These are phyloP conservation scores for Nothura maculosa DNA, from an alignment of 2,797 vertebrate genomes.

Conservation along the genomic window DNA sequence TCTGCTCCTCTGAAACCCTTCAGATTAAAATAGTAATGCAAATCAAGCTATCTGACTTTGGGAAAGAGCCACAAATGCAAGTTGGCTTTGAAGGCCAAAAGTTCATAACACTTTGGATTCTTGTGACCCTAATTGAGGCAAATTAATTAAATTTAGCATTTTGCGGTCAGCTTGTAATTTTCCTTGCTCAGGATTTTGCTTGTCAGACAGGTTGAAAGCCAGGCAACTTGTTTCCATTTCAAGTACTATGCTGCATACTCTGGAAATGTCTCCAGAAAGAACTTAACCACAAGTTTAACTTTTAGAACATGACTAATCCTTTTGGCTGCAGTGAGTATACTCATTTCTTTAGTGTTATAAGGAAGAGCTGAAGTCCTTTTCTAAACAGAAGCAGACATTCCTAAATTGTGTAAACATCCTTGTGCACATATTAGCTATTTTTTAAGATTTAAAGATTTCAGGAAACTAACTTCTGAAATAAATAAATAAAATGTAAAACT, in stretches of 20 bases:
- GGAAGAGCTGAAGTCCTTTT: neutral
- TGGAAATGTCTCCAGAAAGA: neutral
- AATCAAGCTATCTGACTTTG: neutral
- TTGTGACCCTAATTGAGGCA: neutral
- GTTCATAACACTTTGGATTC: neutral
- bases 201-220: neutral
- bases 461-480: neutral
- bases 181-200: neutral
- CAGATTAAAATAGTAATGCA: neutral
- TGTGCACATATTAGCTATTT: neutral
- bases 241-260: neutral
- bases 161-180: neutral
- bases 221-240: neutral
- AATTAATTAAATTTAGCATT: neutral
- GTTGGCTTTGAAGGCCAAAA: neutral
- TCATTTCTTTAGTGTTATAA: neutral
- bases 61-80: neutral
- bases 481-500: neutral
- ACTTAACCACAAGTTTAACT: neutral
- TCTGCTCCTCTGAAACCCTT: neutral
- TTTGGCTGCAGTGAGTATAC: neutral
- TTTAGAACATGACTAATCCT: neutral
- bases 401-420: neutral
- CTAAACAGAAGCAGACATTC: neutral
- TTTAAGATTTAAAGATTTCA: neutral